A percentile compares a stretch with the other conserved stretches of the same genome.
Conservation (phyloP, 2,888 invertebrate species). For the Noctua janthe region DNA sequence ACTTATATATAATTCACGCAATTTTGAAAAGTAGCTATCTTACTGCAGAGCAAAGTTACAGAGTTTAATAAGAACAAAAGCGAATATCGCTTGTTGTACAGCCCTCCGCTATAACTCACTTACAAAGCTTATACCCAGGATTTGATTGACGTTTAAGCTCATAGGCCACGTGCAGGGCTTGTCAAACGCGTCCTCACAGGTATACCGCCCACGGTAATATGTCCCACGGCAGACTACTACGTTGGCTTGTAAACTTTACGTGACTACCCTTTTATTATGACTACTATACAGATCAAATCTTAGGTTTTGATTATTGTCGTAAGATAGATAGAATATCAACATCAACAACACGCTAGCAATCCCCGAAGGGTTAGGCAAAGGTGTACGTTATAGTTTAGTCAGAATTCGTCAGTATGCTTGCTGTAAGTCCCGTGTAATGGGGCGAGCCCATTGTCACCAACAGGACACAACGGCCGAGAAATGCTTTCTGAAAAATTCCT, state of each 20-base stretch:
- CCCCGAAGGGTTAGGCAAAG: not conserved
- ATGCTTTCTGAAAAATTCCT: not conserved
- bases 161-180: constrained; percentile 71
- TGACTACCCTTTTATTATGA: constrained; percentile 14
- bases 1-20: not conserved
- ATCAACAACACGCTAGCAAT: not conserved
- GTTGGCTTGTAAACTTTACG: constrained; percentile 38
- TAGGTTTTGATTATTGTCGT: not conserved
- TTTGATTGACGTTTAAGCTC: constrained; percentile 75
- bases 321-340: not conserved
- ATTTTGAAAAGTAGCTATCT: not conserved
- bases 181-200: constrained; percentile 62
- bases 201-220: constrained; percentile 26
- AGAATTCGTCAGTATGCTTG: not conserved
- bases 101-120: constrained; percentile 58
- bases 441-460: not conserved
- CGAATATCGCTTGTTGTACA: constrained; percentile 14
- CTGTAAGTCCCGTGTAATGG: not conserved
- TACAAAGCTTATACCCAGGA: constrained; percentile 65
- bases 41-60: not conserved
- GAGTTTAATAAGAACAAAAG: not conserved
- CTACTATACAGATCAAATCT: not conserved
- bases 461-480: not conserved
- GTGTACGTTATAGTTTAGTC: not conserved
- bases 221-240: not conserved